These are phyloP conservation scores for Hemibagrus guttatus DNA, from an alignment of 2,797 vertebrate genomes.

Conservation along the genomic window DNA sequence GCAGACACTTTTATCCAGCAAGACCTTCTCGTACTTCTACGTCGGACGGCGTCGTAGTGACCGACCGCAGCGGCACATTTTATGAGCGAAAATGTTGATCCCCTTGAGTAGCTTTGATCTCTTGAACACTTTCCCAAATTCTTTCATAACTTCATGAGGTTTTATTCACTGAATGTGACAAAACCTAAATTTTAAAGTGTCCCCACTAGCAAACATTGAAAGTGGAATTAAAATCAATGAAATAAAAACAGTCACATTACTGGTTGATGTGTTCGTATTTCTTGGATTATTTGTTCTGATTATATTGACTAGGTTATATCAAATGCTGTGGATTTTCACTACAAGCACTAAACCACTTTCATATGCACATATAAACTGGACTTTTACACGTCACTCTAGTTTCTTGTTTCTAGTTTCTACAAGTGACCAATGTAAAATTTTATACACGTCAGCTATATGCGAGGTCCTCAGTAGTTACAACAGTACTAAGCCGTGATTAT, in stretches of 20 bases:
- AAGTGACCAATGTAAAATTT: too few species aligned
- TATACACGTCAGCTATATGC: neutral
- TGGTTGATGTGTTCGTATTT: neutral
- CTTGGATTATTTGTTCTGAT: neutral
- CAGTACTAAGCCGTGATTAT: neutral
- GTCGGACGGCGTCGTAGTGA: neutral
- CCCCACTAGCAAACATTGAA: neutral
- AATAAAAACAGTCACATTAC: neutral
- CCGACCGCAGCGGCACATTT: neutral
- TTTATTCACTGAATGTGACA: neutral
- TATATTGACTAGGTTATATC: neutral
- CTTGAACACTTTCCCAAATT: too few species aligned
- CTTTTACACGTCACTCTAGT: neutral
- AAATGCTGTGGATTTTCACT: neutral
- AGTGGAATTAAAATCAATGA: neutral
- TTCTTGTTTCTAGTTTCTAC: neutral
- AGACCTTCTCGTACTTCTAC: neutral
- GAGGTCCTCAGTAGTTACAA: neutral
- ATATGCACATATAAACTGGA: neutral
- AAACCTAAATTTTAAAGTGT: neutral
- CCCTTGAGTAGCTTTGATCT: neutral
- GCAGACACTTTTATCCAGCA: neutral
- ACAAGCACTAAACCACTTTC: neutral
- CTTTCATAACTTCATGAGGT: neutral
- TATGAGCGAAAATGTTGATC: neutral